These are phyloP conservation scores for Spodoptera exigua DNA, from an alignment of 2,888 invertebrate species.

Conservation along the genomic window DNA sequence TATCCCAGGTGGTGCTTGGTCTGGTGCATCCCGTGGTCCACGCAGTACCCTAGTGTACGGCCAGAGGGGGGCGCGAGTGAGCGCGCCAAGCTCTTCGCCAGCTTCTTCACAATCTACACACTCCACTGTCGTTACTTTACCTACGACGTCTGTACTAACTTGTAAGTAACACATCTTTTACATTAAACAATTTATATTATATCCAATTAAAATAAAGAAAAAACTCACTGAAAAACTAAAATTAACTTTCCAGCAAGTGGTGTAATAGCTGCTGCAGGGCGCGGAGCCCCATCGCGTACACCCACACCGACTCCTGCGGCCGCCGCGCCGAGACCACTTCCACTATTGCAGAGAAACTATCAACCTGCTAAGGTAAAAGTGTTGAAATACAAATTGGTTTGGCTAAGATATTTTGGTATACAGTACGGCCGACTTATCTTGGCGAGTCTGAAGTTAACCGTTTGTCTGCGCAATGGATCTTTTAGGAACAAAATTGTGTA, in stretches of 20 bases:
- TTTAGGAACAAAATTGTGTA: too few species aligned
- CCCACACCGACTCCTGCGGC: constrained; percentile 69
- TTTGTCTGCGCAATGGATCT: too few species aligned
- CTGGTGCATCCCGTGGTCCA: constrained; percentile 64
- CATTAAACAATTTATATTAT: background rate
- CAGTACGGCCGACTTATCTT: too few species aligned
- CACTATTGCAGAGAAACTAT: constrained; percentile 83
- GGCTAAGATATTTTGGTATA: too few species aligned
- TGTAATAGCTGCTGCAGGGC: constrained; percentile 75
- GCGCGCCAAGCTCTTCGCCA: constrained; percentile 53
- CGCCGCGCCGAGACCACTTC: constrained; percentile 78
- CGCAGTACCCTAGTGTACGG: constrained; percentile 81
- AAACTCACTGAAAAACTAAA: background rate
- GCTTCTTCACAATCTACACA: constrained; percentile 59
- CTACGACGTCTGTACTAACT: constrained; percentile 76
- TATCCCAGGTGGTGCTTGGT: constrained; percentile 66
- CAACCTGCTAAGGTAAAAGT: constrained; percentile 81
- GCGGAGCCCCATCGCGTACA: constrained; percentile 66
- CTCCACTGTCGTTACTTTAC: constrained; percentile 71
- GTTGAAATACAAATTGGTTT: too few species aligned
- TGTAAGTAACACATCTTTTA: constrained; percentile 63
- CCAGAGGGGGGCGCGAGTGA: constrained; percentile 61
- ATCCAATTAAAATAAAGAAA: background rate
- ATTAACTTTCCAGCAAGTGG: constrained; percentile 67
- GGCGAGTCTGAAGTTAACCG: too few species aligned